phyloP scores from a whole-genome alignment of 2,113 vertebrate genomes.

The Macroglossus sobrinus region DNA sequence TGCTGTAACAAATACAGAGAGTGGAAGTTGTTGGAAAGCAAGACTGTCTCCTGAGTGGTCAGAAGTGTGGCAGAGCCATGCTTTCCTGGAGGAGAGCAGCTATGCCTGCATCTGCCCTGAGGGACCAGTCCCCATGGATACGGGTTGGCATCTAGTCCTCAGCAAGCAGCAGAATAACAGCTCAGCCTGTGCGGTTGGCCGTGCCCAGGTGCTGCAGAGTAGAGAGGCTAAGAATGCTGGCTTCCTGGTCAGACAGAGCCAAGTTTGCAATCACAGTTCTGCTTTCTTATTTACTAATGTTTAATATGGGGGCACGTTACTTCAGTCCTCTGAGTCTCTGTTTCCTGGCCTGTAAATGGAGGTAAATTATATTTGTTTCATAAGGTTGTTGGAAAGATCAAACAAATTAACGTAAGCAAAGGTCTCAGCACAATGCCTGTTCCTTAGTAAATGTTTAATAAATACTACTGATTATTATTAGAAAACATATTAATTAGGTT shows the following conservation, averaged over 20 bases:
- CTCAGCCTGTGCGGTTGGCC: background rate
- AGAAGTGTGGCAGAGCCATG: background rate
- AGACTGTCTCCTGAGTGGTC: background rate
- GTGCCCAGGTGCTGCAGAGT: background rate
- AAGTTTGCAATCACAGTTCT: background rate
- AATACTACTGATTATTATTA: slow-evolving; percentile 42
- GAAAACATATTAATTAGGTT: slow-evolving; percentile 55
- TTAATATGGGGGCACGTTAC: background rate
- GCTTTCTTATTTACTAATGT: background rate
- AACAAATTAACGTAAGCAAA: background rate
- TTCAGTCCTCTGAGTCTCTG: background rate
- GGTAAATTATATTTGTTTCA: slow-evolving; percentile 14
- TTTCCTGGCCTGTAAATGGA: background rate
- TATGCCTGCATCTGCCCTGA: background rate
- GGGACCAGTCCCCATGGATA: background rate
- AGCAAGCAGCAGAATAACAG: background rate
- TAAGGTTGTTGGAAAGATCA: slow-evolving; percentile 26
- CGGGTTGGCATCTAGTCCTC: background rate
- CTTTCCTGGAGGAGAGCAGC: background rate
- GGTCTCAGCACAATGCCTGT: background rate
- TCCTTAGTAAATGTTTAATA: slow-evolving; percentile 51
- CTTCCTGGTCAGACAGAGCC: background rate
- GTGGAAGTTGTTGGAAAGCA: background rate
- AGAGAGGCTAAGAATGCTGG: background rate
- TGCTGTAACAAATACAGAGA: background rate